Base-by-base conservation (phyloP, 2,888 invertebrate species). In the Spatulosminthurus flaviceps region DNA sequence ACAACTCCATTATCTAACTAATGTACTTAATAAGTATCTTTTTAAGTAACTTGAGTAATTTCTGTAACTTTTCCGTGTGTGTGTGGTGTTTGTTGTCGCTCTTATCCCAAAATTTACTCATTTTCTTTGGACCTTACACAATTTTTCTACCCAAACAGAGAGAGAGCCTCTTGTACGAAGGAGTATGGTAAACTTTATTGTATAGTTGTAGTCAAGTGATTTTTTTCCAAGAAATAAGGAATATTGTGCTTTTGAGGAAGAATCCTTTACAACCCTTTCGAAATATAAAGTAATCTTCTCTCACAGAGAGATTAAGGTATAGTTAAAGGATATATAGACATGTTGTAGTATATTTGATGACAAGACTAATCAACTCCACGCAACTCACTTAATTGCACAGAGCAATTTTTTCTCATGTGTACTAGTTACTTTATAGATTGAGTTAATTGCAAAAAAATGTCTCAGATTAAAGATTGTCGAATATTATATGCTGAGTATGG, bases 241-340 rank as follows among this genome's bases (percentile, higher is more conserved):
- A 51, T 51, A 19, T n/a, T 51, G 51, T 19, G 16, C 51, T 51
- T 51, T 51, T 51, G 51, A 51, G 51, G 51, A 51, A 51, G n/a
- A 51, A 51, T n/a, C 51, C 16, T 51, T 5, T n/a, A n/a, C n/a
- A n/a, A n/a, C n/a, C n/a, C n/a, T n/a, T n/a, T n/a, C n/a, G n/a
- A n/a, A 19, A 51, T 11, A 51, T 51, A 51, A 51, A 51, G 51
- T n/a, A 51, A 51, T 51, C 51, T 34, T 34, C 5, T 4, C 5
- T 34, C 9, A 9, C 34, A 4, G 34, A 34, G n/a, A n/a, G 34
- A 34, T 9, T 34, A 4, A 34, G 9, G 4, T 51, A 19, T 51
- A n/a, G 19, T 2, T 51, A 11, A 1, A 51, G 16, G 5, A 51
- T 9, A 51, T 51, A n/a, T n/a, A n/a, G n/a, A n/a, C n/a, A n/a